These are phyloP conservation scores for Uloborus plumipes DNA, from an alignment of 2,888 invertebrate genomes.

Conservation along the genomic window DNA sequence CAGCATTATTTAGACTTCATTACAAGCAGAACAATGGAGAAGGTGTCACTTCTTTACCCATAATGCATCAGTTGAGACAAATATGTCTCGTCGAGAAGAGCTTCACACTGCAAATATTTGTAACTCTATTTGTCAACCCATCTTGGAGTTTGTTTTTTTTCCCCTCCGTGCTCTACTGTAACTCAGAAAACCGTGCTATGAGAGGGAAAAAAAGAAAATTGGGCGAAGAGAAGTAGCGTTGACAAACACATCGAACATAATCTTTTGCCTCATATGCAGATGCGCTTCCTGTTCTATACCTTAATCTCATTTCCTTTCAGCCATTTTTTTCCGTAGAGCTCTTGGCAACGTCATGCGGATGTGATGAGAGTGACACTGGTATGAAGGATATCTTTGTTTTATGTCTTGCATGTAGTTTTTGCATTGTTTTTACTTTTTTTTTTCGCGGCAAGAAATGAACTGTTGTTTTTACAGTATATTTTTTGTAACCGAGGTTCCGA, in stretches of 20 bases:
- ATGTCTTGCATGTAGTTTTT: too few relatives aligned
- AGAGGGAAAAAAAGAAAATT: too few relatives aligned
- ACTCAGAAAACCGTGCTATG: not conserved
- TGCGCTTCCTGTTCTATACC: constrained; percentile 19
- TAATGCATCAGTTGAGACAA: not conserved
- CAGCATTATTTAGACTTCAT: constrained; percentile 25
- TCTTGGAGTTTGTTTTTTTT: constrained; percentile 2
- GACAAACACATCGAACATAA: constrained; percentile 17
- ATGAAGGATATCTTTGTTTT: too few relatives aligned
- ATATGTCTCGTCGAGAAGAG: constrained; percentile 2
- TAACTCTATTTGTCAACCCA: constrained; percentile 51
- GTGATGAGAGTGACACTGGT: too few relatives aligned
- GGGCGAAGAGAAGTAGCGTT: not conserved
- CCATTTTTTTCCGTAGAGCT: constrained; percentile 24
- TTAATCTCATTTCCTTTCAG: constrained; percentile 52
- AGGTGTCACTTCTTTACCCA: too few relatives aligned
- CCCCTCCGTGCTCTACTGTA: constrained; percentile 9
- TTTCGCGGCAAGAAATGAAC: too few relatives aligned
- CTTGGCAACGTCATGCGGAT: too few relatives aligned
- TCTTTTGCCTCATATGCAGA: constrained; percentile 53
- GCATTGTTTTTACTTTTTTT: too few relatives aligned
- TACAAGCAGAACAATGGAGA: too few relatives aligned
- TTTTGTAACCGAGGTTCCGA: too few relatives aligned
- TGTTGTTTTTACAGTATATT: too few relatives aligned
- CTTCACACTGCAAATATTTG: constrained; percentile 36